These are phyloP conservation scores for Anseranas semipalmata DNA, from an alignment of 2,113 vertebrate species.

Conservation along the genomic window DNA sequence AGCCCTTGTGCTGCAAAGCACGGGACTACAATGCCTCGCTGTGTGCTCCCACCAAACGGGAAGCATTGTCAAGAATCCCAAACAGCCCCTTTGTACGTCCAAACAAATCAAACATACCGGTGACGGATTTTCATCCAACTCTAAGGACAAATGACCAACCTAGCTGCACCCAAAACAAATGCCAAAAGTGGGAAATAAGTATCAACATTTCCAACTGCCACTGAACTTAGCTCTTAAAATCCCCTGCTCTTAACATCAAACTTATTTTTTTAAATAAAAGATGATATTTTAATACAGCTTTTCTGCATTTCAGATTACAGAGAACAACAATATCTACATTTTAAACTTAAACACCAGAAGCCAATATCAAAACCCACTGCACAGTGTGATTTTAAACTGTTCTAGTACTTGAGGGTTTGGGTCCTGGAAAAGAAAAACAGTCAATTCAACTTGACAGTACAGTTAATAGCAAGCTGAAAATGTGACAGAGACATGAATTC, in stretches of 20 bases:
- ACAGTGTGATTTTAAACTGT: neutral
- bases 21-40: constrained; percentile 54
- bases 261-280: neutral
- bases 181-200: neutral
- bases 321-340: neutral
- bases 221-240: neutral
- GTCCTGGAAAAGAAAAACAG: neutral
- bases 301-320: neutral
- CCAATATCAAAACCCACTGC: neutral
- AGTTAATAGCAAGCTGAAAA: constrained; percentile 1
- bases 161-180: neutral
- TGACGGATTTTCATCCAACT: neutral
- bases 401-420: neutral
- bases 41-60: constrained; percentile 25
- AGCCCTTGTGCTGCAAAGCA: constrained; percentile 46
- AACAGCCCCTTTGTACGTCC: neutral
- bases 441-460: neutral
- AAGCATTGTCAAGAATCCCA: constrained; percentile 47
- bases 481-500: neutral
- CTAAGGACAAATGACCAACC: neutral
- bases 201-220: neutral
- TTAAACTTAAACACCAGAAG: neutral
- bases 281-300: neutral
- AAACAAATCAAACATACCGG: constrained; percentile 25
- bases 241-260: neutral